Percentiles rank a stretch among this genome's conserved stretches.
phyloP scores from a whole-genome alignment of 2,113 vertebrate species.

The Tragelaphus buxtoni region DNA sequence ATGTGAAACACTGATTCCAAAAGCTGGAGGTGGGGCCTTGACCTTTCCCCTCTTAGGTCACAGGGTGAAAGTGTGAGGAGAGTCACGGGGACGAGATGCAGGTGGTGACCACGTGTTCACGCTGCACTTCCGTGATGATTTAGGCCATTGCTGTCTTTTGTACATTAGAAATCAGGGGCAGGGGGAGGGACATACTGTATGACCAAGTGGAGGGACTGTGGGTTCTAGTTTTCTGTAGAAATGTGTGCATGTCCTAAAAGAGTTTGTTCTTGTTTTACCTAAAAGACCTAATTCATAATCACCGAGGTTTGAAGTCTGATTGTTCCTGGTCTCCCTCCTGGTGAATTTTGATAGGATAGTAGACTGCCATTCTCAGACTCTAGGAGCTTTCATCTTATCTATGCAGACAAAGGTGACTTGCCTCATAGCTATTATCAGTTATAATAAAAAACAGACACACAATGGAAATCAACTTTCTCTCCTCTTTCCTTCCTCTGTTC shows the following conservation, averaged over 20 bases:
- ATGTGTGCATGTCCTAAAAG: neutral
- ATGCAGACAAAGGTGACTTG: neutral
- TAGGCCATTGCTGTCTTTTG: neutral
- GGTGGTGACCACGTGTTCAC: neutral
- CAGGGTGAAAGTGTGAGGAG: neutral
- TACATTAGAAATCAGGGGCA: neutral
- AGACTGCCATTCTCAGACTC: neutral
- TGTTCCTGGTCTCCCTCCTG: neutral
- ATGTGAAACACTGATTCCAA: neutral
- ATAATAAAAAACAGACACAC: neutral
- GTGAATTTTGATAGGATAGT: neutral
- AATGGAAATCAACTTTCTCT: neutral
- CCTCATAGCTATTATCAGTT: neutral
- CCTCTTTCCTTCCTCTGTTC: neutral
- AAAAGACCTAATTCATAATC: neutral
- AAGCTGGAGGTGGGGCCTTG: neutral
- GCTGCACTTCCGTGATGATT: neutral
- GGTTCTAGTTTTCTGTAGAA: neutral
- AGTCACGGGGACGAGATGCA: rapidly evolving
- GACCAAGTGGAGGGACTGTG: neutral
- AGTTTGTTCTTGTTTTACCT: neutral
- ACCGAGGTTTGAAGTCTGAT: neutral
- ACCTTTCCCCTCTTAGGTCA: neutral
- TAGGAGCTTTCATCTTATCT: neutral
- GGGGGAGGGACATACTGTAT: neutral